Evolutionary conservation across 2,888 invertebrate species (phyloP), one percentile per base, ranked within the genome.

Genomic region (Pammene fasciana): DNA sequence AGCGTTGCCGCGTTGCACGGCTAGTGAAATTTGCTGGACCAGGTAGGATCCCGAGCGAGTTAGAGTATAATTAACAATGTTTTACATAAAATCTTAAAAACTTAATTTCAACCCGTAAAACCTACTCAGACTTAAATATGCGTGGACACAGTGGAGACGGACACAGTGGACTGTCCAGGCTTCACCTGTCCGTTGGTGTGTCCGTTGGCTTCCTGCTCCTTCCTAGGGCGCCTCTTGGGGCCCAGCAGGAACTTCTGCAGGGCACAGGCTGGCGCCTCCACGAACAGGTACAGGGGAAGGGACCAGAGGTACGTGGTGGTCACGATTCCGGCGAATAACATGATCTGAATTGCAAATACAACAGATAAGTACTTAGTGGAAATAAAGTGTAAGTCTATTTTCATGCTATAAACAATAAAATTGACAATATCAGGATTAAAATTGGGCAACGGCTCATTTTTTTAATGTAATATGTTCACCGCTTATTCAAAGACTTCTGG

Each of bases 271-370:
- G 92, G 92, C 0, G 92, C 92, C 75, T 92, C 92, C 0, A 89
- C 92, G 75, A 92, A 87, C 11, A 92, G 83, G 60, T 91, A 81
- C 0, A 92, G 85, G 11, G 90, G 90, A 0, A 91, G 76, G 0
- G 92, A 85, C 38, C 81, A 80, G 5, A 92, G 74, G 71, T 86
- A 92, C 0, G 90, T 90, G 0, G 85, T 84, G 57, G 77, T 82
- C 0, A 92, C 92, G 46, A 91, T 92, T 1, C 92, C 92, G 1
- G 87, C 88, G 76, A 83, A 92, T 0, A 92, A 76, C 92, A 92
- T 92, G 26, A 92, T 90, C 92, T 92, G 82, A 4, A 36, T 36
- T 6, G 9, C 9, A 76, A 6, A 50, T n/a, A 18, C 8, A 10
- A 10, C 7, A 6, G 2, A n/a, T n/a, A n/a, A n/a, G n/a, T n/a